phyloP scores from a whole-genome alignment of 1,140 invertebrate species.

The Brachystomella parvula region DNA sequence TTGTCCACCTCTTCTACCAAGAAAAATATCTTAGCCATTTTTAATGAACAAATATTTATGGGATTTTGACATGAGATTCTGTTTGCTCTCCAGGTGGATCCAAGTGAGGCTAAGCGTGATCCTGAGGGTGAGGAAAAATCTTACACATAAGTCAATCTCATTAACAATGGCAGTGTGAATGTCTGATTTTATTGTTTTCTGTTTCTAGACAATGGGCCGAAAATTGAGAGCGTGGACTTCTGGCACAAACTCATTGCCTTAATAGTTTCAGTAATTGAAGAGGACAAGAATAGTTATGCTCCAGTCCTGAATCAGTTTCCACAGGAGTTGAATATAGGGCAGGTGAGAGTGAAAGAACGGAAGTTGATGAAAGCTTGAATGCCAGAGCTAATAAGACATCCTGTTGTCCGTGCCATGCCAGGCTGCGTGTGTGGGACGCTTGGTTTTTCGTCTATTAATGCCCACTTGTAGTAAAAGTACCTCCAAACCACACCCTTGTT shows the following conservation, averaged over 20 bases:
- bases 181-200: conserved; percentile 39
- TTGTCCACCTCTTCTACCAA: too few relatives aligned
- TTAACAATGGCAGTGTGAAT: background rate
- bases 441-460: too few relatives aligned
- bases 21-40: too few relatives aligned
- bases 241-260: conserved; percentile 98
- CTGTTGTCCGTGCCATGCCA: too few relatives aligned
- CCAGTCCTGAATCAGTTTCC: conserved; percentile 97
- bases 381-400: too few relatives aligned
- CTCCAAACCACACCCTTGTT: background rate
- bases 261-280: conserved; percentile 97
- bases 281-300: conserved; percentile 95
- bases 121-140: conserved; percentile 51
- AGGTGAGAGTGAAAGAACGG: conserved; percentile 56
- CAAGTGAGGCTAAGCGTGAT: conserved; percentile 75
- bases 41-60: conserved; percentile 1
- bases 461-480: too few relatives aligned
- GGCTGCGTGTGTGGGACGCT: too few relatives aligned
- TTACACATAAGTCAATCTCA: conserved; percentile 71
- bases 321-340: conserved; percentile 81
- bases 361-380: too few relatives aligned
- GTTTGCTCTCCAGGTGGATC: conserved; percentile 57
- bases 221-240: conserved; percentile 87
- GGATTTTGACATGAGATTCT: conserved; percentile 10
- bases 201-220: conserved; percentile 62